Percentiles rank a stretch among this genome's conserved stretches.
These are phyloP conservation scores for Brachionus asplanchnoidis DNA, from an alignment of 1,140 invertebrate genomes.

Conservation along the genomic window DNA sequence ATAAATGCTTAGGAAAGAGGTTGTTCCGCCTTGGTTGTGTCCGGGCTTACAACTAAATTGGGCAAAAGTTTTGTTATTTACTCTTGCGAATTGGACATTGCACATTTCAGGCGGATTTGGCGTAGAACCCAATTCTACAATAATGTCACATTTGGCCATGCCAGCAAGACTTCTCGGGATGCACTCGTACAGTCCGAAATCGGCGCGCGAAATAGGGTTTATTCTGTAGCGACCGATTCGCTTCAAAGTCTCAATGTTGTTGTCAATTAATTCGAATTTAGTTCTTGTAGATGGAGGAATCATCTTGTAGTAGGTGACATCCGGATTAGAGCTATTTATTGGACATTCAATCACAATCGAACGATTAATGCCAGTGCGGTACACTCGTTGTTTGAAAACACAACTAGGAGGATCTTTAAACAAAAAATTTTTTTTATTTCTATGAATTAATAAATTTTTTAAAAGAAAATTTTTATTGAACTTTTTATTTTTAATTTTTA, in stretches of 20 bases:
- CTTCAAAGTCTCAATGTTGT: slow-evolving; percentile 3
- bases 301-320: slow-evolving; percentile 41
- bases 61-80: slow-evolving; percentile 35
- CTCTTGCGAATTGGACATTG: slow-evolving; percentile 22
- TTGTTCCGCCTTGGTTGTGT: slow-evolving; percentile 28
- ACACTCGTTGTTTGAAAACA: slow-evolving; percentile 13
- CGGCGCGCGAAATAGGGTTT: not conserved
- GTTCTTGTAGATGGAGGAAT: not conserved
- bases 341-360: slow-evolving; percentile 37
- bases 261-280: slow-evolving; percentile 29
- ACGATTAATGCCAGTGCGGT: slow-evolving; percentile 23
- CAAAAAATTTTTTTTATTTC: not conserved
- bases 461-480: not conserved
- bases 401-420: slow-evolving; percentile 15
- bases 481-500: not conserved
- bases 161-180: slow-evolving; percentile 36
- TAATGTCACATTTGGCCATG: slow-evolving; percentile 34
- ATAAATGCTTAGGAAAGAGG: slow-evolving; percentile 24
- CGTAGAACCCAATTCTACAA: slow-evolving; percentile 14
- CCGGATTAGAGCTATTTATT: slow-evolving; percentile 29
- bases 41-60: slow-evolving; percentile 39
- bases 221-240: slow-evolving; percentile 17
- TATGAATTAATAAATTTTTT: not conserved
- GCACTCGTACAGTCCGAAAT: slow-evolving; percentile 34
- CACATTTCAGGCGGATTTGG: slow-evolving; percentile 38